Percentiles rank a stretch among this genome's conserved stretches.
Conservation (phyloP, 2,113 vertebrate genomes). For the Psammodynastes pulverulentus region DNA sequence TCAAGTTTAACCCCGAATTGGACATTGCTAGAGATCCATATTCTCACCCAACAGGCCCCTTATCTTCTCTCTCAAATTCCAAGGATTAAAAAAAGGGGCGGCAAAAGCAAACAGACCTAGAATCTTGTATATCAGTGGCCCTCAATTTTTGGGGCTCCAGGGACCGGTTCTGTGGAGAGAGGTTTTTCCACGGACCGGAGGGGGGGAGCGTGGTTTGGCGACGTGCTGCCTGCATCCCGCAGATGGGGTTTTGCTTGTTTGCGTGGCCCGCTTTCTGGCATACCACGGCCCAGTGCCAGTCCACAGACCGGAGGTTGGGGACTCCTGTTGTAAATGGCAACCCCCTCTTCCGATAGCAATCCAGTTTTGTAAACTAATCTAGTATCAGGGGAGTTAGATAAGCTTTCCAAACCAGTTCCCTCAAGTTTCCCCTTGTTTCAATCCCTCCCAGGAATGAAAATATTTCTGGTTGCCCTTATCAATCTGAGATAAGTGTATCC, state of each 20-base stretch:
- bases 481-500: not conserved
- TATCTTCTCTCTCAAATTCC: not conserved
- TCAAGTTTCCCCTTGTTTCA: not conserved
- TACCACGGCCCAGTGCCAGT: no score
- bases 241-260: no score
- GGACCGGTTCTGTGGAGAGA: no score
- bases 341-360: not conserved
- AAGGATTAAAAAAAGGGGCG: not conserved
- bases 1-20: not conserved
- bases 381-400: no score
- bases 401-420: not conserved
- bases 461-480: not conserved
- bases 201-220: no score
- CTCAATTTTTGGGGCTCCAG: no score
- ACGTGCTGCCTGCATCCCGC: rapidly evolving
- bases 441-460: not conserved
- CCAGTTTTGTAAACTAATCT: not conserved
- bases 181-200: no score
- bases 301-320: no score
- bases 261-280: no score
- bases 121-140: not conserved
- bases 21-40: not conserved
- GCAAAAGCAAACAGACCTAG: not conserved
- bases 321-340: not conserved
- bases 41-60: not conserved